Evolutionary conservation across 2,888 invertebrate species (phyloP).

Genomic region (Pherbina coryleti): DNA sequence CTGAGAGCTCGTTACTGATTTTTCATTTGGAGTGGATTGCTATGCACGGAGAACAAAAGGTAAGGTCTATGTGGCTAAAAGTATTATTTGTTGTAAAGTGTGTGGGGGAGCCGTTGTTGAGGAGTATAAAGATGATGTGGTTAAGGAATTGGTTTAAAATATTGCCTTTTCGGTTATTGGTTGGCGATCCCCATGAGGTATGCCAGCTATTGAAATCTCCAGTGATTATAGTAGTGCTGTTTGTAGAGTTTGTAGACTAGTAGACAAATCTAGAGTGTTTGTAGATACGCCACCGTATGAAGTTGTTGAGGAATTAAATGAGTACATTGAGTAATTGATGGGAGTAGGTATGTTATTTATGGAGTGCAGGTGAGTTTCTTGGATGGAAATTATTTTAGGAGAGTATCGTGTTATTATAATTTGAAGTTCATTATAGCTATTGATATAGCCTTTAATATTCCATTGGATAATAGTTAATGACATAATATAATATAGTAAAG

Average conservation of each 20-base stretch:
- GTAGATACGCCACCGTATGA: slow-evolving; percentile 37
- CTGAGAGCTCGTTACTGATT: too few relatives aligned
- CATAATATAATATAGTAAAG: too few relatives aligned
- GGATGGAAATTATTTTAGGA: too few relatives aligned
- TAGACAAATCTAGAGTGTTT: too few relatives aligned
- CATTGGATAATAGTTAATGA: slow-evolving; percentile 40
- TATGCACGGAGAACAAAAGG: too few relatives aligned
- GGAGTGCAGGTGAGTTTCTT: too few relatives aligned
- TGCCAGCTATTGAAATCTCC: slow-evolving; percentile 35
- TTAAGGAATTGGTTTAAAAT: slow-evolving; percentile 23
- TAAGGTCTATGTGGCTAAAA: too few relatives aligned
- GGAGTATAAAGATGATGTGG: slow-evolving; percentile 12
- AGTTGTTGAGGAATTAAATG: slow-evolving; percentile 11
- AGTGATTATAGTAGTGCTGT: slow-evolving; percentile 14
- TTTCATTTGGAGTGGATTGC: too few relatives aligned
- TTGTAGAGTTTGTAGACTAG: slow-evolving; percentile 29
- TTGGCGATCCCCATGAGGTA: too few relatives aligned
- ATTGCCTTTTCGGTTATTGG: slow-evolving; percentile 18
- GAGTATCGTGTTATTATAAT: slow-evolving; percentile 33
- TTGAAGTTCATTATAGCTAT: slow-evolving; percentile 37
- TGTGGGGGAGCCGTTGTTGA: too few relatives aligned
- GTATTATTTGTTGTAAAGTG: too few relatives aligned
- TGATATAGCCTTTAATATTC: slow-evolving; percentile 41
- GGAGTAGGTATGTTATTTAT: too few relatives aligned
- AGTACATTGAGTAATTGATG: slow-evolving; percentile 1